Conservation (phyloP, 2,888 invertebrate species). For the Scaptomyza caliginosa region DNA sequence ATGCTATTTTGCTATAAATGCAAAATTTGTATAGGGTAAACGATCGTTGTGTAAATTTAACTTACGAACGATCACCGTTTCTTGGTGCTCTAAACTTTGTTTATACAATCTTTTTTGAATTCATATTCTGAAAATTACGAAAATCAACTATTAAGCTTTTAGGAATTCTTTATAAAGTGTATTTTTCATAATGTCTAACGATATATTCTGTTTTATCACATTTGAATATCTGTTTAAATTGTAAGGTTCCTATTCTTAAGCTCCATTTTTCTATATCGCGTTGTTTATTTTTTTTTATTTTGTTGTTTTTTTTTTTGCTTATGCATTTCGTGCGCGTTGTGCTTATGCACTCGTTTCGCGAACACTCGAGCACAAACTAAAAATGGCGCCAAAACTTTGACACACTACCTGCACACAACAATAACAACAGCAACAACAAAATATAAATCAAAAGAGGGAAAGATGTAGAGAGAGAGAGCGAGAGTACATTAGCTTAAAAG, state of each 20-base stretch:
- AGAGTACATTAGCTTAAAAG: constrained; percentile 8
- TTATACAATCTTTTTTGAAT: neutral
- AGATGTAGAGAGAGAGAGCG: neutral
- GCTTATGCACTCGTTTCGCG: constrained; percentile 65
- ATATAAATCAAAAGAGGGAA: neutral
- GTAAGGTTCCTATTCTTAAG: neutral
- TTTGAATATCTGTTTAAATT: neutral
- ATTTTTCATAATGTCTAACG: neutral
- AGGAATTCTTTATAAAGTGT: no score
- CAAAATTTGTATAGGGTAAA: neutral
- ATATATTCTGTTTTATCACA: constrained; percentile 2
- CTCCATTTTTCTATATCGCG: constrained; percentile 3
- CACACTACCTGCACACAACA: constrained; percentile 38
- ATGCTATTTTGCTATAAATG: neutral
- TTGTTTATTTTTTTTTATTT: constrained; percentile 4
- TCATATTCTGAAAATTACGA: neutral
- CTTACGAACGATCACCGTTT: neutral
- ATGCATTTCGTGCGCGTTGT: constrained; percentile 67
- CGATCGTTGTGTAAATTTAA: neutral
- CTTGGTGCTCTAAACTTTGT: neutral
- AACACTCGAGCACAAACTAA: constrained; percentile 72
- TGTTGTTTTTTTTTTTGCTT: constrained; percentile 21
- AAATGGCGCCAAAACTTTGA: constrained; percentile 80
- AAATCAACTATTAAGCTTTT: no score
- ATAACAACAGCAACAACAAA: no score